Conservation (phyloP, 2,113 vertebrate species). For the Muntiacus reevesi region DNA sequence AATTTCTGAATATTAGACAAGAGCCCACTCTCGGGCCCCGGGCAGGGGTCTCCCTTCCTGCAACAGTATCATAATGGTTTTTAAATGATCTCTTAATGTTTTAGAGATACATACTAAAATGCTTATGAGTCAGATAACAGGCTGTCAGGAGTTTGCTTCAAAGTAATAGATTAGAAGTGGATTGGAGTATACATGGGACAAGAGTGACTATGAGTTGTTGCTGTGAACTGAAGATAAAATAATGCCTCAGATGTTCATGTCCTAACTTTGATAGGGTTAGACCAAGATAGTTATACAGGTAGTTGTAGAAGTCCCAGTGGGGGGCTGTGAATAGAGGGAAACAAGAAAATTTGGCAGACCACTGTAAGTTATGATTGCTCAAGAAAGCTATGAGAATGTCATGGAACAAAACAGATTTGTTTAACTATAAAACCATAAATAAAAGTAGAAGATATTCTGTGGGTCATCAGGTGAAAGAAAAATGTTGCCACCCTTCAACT, state of each 20-base stretch:
- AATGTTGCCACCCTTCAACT: background rate
- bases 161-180: background rate
- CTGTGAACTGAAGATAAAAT: background rate
- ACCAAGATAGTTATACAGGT: background rate
- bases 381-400: background rate
- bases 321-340: background rate
- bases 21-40: background rate
- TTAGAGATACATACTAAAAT: background rate
- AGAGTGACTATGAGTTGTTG: background rate
- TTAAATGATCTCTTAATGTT: background rate
- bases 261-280: background rate
- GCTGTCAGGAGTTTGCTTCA: background rate
- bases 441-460: background rate
- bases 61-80: background rate
- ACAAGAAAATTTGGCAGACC: background rate
- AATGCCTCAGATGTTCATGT: background rate
- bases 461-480: background rate
- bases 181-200: background rate
- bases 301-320: background rate
- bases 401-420: background rate
- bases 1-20: background rate
- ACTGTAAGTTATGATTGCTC: background rate
- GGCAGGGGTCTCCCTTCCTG: background rate
- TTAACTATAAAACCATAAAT: background rate
- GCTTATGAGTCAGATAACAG: background rate